phyloP scores from a whole-genome alignment of 2,797 vertebrate genomes.

The Peromyscus attwateri region DNA sequence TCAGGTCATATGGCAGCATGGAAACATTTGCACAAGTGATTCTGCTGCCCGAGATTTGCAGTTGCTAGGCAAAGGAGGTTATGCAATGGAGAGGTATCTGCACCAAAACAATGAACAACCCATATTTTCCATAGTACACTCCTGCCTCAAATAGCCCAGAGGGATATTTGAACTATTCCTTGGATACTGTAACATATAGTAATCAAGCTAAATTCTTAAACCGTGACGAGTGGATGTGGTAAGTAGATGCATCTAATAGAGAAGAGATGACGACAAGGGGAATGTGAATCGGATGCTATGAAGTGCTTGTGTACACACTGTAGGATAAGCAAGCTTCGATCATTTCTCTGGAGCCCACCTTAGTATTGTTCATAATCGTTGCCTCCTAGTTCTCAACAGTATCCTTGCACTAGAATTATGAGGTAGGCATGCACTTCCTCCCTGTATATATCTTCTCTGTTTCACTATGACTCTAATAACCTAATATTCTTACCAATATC shows the following conservation, averaged over 20 bases:
- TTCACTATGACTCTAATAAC: background rate
- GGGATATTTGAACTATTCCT: background rate
- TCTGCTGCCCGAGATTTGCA: background rate
- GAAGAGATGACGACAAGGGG: background rate
- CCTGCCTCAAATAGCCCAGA: background rate
- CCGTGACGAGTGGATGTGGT: background rate
- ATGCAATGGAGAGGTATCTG: background rate
- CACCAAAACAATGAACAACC: background rate
- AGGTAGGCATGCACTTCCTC: background rate
- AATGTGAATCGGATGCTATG: background rate
- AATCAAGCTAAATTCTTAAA: background rate
- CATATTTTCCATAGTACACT: background rate
- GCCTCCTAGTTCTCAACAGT: background rate
- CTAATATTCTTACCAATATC: background rate
- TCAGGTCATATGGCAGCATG: background rate
- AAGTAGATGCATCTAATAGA: background rate
- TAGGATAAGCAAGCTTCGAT: background rate
- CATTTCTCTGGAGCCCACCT: background rate
- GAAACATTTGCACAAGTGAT: background rate
- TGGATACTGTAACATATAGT: slow-evolving; percentile 7
- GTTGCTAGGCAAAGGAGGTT: background rate
- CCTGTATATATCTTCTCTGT: background rate
- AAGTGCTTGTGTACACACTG: background rate
- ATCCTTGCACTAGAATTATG: background rate
- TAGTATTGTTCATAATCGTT: background rate